These are phyloP conservation scores for Rambutsinella grinnellia DNA, from an alignment of 2,888 invertebrate species.

Conservation along the genomic window DNA sequence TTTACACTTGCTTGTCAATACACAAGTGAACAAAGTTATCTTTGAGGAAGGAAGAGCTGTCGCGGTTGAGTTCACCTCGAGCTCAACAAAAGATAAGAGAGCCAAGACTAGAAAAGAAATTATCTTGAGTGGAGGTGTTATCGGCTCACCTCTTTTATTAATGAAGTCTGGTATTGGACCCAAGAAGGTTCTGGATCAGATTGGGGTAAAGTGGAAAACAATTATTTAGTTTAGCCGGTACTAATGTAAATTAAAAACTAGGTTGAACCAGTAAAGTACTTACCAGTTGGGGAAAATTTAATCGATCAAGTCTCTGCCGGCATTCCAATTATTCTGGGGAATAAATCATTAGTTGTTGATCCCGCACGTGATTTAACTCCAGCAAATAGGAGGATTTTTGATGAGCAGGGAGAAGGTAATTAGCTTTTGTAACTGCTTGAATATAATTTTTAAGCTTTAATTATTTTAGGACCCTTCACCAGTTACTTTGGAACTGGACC, in stretches of 20 bases:
- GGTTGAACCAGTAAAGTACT: no score
- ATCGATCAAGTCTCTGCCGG: slow-evolving; percentile 29
- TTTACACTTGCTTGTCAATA: no score
- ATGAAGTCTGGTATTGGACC: slow-evolving; percentile 55
- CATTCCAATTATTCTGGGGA: slow-evolving; percentile 26
- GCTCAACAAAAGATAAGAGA: no score
- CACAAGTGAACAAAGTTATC: no score
- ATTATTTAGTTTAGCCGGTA: no score
- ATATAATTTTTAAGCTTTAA: no score
- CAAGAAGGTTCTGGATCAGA: slow-evolving; percentile 5
- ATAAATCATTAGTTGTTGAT: slow-evolving; percentile 14
- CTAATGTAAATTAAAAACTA: no score
- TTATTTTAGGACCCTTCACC: slow-evolving; percentile 42
- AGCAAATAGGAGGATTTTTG: slow-evolving; percentile 25
- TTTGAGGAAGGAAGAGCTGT: no score
- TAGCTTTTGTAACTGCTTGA: no score
- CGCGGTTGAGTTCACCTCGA: no score
- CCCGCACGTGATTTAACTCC: slow-evolving; percentile 27
- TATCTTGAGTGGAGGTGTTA: slow-evolving; percentile 24
- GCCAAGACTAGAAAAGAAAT: slow-evolving; percentile 26
- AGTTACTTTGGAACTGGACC: neutral
- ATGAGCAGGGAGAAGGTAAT: slow-evolving; percentile 28
- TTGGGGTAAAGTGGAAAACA: no score
- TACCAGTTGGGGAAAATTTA: no score
- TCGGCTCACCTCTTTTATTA: slow-evolving; percentile 16